Conservation (phyloP, 2,797 vertebrate genomes). For the Sphenodon punctatus region DNA sequence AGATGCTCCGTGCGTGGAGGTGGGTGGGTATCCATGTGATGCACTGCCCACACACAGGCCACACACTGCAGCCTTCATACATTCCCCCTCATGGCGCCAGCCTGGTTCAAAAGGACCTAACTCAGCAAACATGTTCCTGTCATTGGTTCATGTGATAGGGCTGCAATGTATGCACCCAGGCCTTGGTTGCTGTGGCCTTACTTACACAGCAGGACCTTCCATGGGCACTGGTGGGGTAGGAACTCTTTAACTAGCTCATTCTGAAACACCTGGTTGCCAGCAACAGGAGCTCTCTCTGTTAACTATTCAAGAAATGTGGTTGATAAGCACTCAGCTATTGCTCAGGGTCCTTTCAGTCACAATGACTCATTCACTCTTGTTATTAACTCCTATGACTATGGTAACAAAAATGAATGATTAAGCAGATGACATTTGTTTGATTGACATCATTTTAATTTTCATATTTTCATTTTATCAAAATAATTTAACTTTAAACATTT, state of each 20-base stretch:
- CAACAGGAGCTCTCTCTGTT: not conserved
- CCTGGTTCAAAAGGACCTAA: too few species aligned
- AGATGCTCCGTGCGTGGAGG: too few species aligned
- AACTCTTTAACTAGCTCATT: not conserved
- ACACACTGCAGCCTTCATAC: too few species aligned
- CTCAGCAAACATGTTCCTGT: not conserved
- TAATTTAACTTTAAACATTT: too few species aligned
- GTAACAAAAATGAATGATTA: too few species aligned
- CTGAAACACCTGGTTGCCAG: not conserved
- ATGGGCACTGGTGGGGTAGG: rapidly evolving
- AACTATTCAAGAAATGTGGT: not conserved
- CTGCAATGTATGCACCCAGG: not conserved
- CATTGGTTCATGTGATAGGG: not conserved
- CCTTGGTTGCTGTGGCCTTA: not conserved
- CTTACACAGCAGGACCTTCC: not conserved
- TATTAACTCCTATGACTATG: too few species aligned
- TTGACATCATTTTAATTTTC: too few species aligned
- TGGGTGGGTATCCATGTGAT: too few species aligned
- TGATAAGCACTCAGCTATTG: not conserved
- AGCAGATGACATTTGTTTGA: too few species aligned
- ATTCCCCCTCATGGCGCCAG: too few species aligned
- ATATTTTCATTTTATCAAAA: too few species aligned
- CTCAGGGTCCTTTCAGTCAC: not conserved
- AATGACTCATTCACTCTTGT: not conserved
- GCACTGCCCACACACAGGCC: too few species aligned